Evolutionary conservation across 2,888 invertebrate genomes (phyloP).

Genomic region (Anodontia alba): DNA sequence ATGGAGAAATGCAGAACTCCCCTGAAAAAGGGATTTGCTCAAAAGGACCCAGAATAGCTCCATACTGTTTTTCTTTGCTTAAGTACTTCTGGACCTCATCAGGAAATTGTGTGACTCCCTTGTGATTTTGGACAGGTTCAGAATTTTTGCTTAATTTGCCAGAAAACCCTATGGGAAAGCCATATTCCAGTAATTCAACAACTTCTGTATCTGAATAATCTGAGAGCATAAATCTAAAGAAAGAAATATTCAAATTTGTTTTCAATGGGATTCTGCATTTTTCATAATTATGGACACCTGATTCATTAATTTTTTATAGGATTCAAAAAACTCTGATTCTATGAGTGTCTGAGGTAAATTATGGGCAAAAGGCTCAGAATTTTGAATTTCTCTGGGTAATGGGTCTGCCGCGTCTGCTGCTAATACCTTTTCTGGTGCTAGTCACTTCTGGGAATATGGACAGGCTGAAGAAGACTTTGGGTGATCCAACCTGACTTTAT

Average conservation of each 20-base stretch:
- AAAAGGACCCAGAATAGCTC: conserved; percentile 21
- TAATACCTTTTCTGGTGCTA: too few relatives aligned
- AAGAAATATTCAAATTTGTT: conserved; percentile 18
- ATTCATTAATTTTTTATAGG: conserved; percentile 1
- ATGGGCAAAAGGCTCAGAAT: too few relatives aligned
- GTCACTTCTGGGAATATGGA: neutral
- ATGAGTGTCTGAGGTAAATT: too few relatives aligned
- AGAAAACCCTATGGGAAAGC: neutral
- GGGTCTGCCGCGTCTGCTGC: too few relatives aligned
- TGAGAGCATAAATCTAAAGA: conserved; percentile 15
- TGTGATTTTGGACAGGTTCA: neutral
- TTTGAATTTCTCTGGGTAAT: too few relatives aligned
- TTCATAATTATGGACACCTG: conserved; percentile 29
- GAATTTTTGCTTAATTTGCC: neutral
- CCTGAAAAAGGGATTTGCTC: neutral
- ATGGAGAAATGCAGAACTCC: conserved; percentile 14
- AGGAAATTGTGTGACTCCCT: conserved; percentile 7
- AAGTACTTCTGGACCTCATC: conserved; percentile 4
- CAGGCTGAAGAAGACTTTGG: conserved; percentile 2
- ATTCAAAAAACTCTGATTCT: neutral
- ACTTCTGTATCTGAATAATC: conserved; percentile 15
- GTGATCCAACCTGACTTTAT: neutral
- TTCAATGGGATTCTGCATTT: conserved; percentile 21
- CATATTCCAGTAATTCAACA: conserved; percentile 17
- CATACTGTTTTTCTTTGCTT: neutral